Evolutionary conservation across 2,113 vertebrate genomes (phyloP), one percentile per base, ranked within the genome.

Genomic region (Pampusana beccarii): DNA sequence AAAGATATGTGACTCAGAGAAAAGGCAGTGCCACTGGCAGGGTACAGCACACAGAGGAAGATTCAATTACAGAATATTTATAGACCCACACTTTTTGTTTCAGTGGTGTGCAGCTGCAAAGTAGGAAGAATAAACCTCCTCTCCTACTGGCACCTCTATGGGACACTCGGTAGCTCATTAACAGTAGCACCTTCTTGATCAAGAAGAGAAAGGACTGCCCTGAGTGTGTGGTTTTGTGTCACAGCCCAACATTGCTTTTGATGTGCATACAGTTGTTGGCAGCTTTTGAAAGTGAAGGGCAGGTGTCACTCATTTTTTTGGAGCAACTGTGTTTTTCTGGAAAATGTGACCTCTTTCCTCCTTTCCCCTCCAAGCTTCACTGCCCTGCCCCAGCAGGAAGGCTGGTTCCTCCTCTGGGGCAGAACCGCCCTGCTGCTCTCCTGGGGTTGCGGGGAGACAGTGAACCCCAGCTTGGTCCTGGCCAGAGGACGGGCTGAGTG

Each of bases 61-160:
- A 91, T 94, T 92, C 65, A 94, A 87, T 88, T 85, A 75, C 80
- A 58, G 80, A 65, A 4, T 73, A 90, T 94, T 95, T 93, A 87
- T 79, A 69, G 50, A 19, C 40, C 19, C 65, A 23, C 64, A 57
- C 57, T 48, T 92, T 86, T 33, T 70, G 13, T 90, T 80, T 88
- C 69, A 31, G 34, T 21, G 31, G 11, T 48, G 11, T 54, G 26
- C 26, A 48, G 48, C 69, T 90, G 66, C 66, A 34, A 77, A 88
- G 69, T 61, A 71, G 53, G 46, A 36, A 66, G 79, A 58, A 46
- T 8, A 58, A 88, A n/a, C 28, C 34, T 81, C 38, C 67, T 58
- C 5, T 26, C 23, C 11, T 28, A 26, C 8, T 20, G 21, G 31
- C 46, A 48, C 17, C 58, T 86, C 24, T 34, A 2, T 11, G 28